Base-by-base conservation (phyloP, 2,888 invertebrate genomes). In the Agapetus fuscipes region DNA sequence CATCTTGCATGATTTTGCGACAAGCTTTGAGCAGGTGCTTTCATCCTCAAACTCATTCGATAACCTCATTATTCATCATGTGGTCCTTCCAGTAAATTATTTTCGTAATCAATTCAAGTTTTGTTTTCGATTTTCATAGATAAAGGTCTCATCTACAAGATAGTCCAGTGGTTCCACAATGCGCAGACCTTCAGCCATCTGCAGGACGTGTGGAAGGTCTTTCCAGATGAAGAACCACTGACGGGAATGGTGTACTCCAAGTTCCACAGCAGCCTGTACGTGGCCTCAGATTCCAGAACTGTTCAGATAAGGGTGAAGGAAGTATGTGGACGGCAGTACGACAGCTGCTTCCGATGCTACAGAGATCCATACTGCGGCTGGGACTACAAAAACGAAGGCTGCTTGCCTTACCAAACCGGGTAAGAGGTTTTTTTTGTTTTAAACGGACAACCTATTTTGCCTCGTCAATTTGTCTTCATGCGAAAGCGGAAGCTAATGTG, bases 321-420 rank as follows among this genome's bases (percentile, higher is more conserved):
- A 40, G 84, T 86, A 80, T 88, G 88, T 60, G 78, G 78, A 53
- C 71, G 80, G 40, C 73, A 83, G 52, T 86, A 87, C 59, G 82
- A 83, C 61, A 83, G 80, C 59, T 88, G 88, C 58, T 68, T 83
- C 50, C 72, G 84, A 45, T 89, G 88, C 60, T 83, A 86, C 30
- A 80, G 83, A 54, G 89, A 89, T 66, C 88, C 89, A 1, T 87
- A 88, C 57, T 89, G 89, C 55, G 87, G 88, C 38, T 89, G 88
- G 88, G 86, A 87, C 59, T 81, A 80, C 54, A 83, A 84, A 50
- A 71, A 74, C 31, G 79, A 80, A 51, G 74, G 76, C 36, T 86
- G 86, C 65, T 82, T 81, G 52, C 80, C 84, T 2, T 84, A 82
- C 59, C 72, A 76, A 49, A 75, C 79, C 52, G 83, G 83, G 78